Conservation (phyloP, 1,140 invertebrate species). For the Acromyrmex echinatior region DNA sequence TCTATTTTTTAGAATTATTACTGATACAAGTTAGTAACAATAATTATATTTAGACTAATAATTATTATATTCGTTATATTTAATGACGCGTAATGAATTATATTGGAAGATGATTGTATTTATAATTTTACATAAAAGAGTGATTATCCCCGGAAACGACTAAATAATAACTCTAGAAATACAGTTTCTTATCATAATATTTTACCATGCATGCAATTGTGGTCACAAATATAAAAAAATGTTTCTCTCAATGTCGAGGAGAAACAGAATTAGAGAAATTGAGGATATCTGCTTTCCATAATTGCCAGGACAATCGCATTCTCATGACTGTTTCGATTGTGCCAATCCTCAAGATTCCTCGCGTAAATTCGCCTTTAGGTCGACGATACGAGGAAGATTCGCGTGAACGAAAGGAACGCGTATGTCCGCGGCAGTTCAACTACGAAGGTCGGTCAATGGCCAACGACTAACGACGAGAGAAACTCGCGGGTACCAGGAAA, state of each 20-base stretch:
- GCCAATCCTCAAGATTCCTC: not conserved
- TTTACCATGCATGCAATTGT: no score
- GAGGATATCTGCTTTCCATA: not conserved
- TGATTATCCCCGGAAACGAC: no score
- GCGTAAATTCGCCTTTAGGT: constrained; percentile 32
- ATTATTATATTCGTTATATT: no score
- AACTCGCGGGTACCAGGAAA: constrained; percentile 4
- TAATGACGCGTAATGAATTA: no score
- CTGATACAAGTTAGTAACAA: no score
- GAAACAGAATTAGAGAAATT: not conserved
- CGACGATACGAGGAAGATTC: constrained; percentile 27
- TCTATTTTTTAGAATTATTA: no score
- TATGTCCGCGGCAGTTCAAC: constrained; percentile 72
- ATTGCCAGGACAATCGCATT: not conserved
- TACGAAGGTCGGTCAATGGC: constrained; percentile 79
- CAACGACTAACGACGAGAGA: constrained; percentile 64
- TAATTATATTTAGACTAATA: no score
- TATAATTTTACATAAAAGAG: no score
- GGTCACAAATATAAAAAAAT: no score
- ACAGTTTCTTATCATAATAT: no score
- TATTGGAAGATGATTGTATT: no score
- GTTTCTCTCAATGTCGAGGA: not conserved
- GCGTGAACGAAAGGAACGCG: constrained; percentile 49
- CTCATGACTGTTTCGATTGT: not conserved
- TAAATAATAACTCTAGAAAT: no score